Evolutionary conservation across 2,113 vertebrate genomes (phyloP), one percentile per base, ranked within the genome.

Genomic region (Rhagologus leucostigma): DNA sequence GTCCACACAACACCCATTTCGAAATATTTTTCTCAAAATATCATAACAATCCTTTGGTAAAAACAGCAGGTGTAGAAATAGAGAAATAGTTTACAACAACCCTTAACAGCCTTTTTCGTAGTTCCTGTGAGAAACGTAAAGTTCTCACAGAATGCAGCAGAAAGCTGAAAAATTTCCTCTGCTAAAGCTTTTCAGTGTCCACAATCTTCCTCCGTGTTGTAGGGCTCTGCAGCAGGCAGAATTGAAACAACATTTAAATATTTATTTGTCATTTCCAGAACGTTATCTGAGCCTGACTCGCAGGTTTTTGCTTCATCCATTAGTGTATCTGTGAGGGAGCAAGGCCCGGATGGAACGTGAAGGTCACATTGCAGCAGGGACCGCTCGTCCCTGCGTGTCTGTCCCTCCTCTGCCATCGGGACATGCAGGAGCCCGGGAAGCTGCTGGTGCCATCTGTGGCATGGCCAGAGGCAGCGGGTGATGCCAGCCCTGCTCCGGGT

Each of bases 291-390:
- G 57, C 37, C 83, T 11, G 30, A 7, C 53, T 62, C 11, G 7
- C 71, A 47, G 83, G 22, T 23, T 92, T 18, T 13, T 11, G 4
- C 53, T n/a, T 62, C 29, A 6, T 14, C 1, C 1, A 5, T 13
- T 16, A 7, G 1, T 26, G 67, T 22, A 0, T 47, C 9, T 82
- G 80, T 39, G 19, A 1, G 29, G 59, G 44, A 37, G 75, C 62
- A 53, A 39, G 2, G 64, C 59, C 3, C 8, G 91, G 86, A 14
- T 74, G 59, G 70, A 3, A 26, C 1, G 41, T 49, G 78, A 95
- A 96, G 94, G 94, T 93, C 49, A 90, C 85, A 49, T 20, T 88
- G 95, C 90, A 83, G 70, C 75, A 76, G 70, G 49, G 74, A 18
- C 65, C 56, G 4, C 50, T 56, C 5, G 0, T 76, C 79, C 44